Evolutionary conservation across 2,888 invertebrate species (phyloP).

Genomic region (Opisthograptis luteolata): DNA sequence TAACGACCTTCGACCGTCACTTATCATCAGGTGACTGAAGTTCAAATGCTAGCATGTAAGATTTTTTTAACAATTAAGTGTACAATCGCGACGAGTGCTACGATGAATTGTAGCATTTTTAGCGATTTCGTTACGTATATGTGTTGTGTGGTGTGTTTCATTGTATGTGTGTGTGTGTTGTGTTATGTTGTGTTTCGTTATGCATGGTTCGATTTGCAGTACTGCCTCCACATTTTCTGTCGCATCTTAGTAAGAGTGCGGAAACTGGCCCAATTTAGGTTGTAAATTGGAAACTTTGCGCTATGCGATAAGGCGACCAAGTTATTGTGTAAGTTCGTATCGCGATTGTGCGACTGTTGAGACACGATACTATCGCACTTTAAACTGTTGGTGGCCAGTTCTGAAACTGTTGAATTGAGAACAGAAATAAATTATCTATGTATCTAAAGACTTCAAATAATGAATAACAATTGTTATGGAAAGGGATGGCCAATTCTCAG

Average conservation of each 20-base stretch:
- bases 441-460: not conserved
- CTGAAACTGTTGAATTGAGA: constrained; percentile 6
- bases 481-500: no score
- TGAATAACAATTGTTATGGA: not conserved
- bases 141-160: no score
- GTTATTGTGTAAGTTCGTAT: constrained; percentile 38
- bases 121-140: no score
- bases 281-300: constrained; percentile 40
- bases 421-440: not conserved
- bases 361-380: constrained; percentile 17
- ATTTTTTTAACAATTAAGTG: no score
- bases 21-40: no score
- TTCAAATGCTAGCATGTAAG: no score
- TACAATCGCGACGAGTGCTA: no score
- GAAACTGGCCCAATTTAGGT: constrained; percentile 30
- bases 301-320: constrained; percentile 33
- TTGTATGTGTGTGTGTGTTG: no score
- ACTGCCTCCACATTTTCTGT: constrained; percentile 5
- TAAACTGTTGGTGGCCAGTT: constrained; percentile 26
- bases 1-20: no score
- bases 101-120: no score
- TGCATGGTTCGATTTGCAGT: not conserved
- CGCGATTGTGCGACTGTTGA: constrained; percentile 28
- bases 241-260: constrained; percentile 23
- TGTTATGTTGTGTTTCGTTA: no score